Percentiles rank a stretch among this genome's conserved stretches.
Conservation (phyloP, 2,113 vertebrate species). For the Erythrocercus mccallii region DNA sequence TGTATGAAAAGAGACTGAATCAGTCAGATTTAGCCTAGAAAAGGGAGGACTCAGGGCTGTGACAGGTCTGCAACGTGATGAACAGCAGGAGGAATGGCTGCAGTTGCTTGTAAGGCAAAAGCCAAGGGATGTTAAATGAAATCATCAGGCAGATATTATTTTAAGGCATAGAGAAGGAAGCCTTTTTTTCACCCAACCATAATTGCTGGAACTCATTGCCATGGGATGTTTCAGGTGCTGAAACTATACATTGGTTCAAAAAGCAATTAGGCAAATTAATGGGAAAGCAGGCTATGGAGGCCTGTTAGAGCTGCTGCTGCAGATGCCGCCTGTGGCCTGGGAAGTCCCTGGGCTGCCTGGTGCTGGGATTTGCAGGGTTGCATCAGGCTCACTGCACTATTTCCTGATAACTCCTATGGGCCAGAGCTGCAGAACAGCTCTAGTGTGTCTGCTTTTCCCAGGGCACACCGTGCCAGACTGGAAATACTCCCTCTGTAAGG, state of each 20-base stretch:
- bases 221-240: slow-evolving; percentile 5
- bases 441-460: neutral
- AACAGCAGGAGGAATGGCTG: neutral
- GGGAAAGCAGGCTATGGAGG: neutral
- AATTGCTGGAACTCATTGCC: slow-evolving; percentile 3
- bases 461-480: neutral
- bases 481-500: neutral
- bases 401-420: neutral
- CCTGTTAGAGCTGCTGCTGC: neutral
- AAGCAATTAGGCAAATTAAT: slow-evolving; percentile 57
- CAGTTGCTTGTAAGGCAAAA: neutral
- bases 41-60: neutral
- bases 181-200: neutral
- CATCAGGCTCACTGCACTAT: neutral
- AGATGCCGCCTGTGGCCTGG: neutral
- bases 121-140: neutral
- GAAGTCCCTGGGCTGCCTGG: neutral
- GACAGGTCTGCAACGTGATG: rapidly evolving
- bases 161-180: neutral
- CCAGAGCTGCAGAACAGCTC: neutral
- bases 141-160: neutral
- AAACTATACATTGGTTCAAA: neutral
- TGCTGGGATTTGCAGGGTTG: neutral
- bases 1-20: neutral
- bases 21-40: neutral